These are phyloP conservation scores for Crenuchus spilurus DNA, from an alignment of 2,797 vertebrate species.

Conservation along the genomic window DNA sequence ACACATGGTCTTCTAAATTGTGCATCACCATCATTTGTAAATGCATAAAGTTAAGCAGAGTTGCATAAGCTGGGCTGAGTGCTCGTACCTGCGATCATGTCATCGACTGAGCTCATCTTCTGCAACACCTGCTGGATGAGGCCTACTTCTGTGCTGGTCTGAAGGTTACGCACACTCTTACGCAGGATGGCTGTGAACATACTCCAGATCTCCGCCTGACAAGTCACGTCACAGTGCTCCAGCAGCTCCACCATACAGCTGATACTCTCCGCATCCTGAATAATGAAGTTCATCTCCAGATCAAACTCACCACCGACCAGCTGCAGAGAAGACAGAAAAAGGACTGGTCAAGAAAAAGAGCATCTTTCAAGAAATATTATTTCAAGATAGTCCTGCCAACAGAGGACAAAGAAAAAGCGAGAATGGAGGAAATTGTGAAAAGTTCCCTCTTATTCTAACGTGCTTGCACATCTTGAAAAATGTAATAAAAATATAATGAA, in stretches of 20 bases:
- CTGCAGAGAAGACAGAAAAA: slow-evolving; percentile 62
- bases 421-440: too few species aligned
- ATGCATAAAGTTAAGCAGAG: too few species aligned
- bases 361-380: too few species aligned
- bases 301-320: slow-evolving; percentile 91
- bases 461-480: too few species aligned
- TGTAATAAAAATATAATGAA: too few species aligned
- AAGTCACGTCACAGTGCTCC: slow-evolving; percentile 89
- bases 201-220: slow-evolving; percentile 92
- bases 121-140: slow-evolving; percentile 88
- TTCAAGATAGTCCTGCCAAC: too few species aligned
- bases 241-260: slow-evolving; percentile 91
- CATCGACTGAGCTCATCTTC: slow-evolving; percentile 88
- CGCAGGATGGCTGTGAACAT: slow-evolving; percentile 91
- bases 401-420: slow-evolving; percentile 44
- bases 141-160: slow-evolving; percentile 90
- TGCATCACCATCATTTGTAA: too few species aligned
- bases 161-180: slow-evolving; percentile 89
- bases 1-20: too few species aligned
- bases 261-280: slow-evolving; percentile 89
- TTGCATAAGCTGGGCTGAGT: not conserved
- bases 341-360: not conserved
- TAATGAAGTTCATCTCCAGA: slow-evolving; percentile 93
- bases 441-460: too few species aligned
- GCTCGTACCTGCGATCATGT: slow-evolving; percentile 87